A percentile compares a stretch with the other conserved stretches of the same genome.
Evolutionary conservation across 2,797 vertebrate species (phyloP).

Genomic region (Threskiornis aethiopicus): DNA sequence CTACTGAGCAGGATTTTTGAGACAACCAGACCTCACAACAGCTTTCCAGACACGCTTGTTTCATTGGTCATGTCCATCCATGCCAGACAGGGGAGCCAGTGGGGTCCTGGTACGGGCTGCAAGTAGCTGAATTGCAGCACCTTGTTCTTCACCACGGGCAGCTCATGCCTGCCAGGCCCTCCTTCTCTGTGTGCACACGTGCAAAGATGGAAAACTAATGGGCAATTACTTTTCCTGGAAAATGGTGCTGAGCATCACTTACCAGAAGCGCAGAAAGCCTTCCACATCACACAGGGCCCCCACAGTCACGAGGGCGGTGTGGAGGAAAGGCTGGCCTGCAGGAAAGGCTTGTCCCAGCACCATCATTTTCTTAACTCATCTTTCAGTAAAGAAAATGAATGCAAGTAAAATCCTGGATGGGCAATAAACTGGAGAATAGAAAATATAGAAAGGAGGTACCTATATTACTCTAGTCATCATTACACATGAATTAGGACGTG

Average conservation of each 20-base stretch:
- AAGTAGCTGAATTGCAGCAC: background rate
- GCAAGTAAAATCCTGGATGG: background rate
- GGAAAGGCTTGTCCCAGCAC: background rate
- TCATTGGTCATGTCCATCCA: accelerated
- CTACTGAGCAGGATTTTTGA: background rate
- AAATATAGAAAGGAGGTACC: background rate
- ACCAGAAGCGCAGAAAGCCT: background rate
- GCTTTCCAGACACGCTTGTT: background rate
- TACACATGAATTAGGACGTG: background rate
- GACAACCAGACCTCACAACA: background rate
- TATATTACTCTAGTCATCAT: background rate
- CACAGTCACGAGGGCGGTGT: accelerated
- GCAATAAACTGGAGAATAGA: background rate
- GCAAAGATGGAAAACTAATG: background rate
- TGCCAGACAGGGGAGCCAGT: background rate
- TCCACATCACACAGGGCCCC: background rate
- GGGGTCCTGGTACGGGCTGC: accelerated
- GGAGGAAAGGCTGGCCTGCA: background rate
- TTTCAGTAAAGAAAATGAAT: background rate
- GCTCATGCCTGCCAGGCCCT: background rate
- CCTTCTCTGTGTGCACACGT: background rate
- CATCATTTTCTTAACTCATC: background rate
- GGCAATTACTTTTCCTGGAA: background rate
- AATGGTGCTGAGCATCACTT: background rate
- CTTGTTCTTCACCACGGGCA: background rate